Conservation (phyloP, 2,113 vertebrate genomes). For the Eurypyga helias region DNA sequence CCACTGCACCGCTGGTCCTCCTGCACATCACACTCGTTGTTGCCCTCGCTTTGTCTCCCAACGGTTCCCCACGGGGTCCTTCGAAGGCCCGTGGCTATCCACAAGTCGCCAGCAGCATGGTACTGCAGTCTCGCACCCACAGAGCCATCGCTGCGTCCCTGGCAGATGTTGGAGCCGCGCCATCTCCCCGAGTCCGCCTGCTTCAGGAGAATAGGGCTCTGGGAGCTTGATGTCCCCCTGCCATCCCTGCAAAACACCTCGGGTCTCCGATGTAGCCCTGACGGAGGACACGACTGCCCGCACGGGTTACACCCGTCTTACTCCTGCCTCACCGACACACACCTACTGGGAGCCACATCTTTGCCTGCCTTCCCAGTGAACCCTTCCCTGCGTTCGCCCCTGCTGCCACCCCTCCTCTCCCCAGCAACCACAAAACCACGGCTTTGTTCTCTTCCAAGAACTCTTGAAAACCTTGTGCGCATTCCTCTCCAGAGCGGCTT, state of each 20-base stretch:
- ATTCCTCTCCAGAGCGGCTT: neutral
- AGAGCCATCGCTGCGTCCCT: neutral
- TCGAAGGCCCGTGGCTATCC: neutral
- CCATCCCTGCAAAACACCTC: neutral
- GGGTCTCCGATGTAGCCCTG: neutral
- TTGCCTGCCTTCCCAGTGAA: conserved; percentile 3
- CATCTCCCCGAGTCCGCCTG: neutral
- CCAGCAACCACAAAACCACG: neutral
- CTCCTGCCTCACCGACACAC: neutral
- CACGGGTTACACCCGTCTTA: neutral
- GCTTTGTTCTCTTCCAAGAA: neutral
- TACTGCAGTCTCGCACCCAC: neutral
- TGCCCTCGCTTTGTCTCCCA: neutral
- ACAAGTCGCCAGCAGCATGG: neutral
- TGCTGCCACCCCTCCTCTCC: neutral
- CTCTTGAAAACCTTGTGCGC: neutral
- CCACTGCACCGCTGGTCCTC: neutral
- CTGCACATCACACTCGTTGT: neutral
- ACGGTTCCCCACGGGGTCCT: neutral
- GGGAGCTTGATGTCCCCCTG: too few species aligned
- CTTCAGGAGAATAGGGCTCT: neutral
- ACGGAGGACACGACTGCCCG: neutral
- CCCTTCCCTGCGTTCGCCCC: neutral
- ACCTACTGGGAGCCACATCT: neutral
- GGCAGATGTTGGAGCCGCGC: fast-evolving